phyloP scores from a whole-genome alignment of 2,888 invertebrate genomes.

The Eulithis testata region DNA sequence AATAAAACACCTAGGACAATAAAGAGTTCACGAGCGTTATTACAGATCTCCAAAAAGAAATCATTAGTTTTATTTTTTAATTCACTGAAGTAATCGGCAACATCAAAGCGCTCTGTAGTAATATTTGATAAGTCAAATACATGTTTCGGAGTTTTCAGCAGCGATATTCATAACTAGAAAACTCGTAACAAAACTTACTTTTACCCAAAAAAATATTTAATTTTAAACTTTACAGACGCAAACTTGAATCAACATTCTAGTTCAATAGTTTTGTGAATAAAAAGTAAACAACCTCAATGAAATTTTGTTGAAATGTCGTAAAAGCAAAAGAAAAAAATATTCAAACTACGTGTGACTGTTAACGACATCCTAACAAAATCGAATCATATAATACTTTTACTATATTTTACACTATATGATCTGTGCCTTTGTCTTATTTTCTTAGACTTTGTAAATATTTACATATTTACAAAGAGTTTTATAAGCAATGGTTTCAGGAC shows the following conservation, averaged over 20 bases:
- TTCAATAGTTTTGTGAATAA: neutral
- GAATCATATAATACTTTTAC: too few species aligned
- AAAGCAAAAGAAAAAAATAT: too few species aligned
- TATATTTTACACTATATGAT: too few species aligned
- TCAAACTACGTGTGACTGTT: too few species aligned
- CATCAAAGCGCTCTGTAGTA: too few species aligned
- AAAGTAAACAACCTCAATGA: constrained; percentile 13
- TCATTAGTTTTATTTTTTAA: constrained; percentile 23
- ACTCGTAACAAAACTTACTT: constrained; percentile 4
- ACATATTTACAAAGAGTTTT: constrained; percentile 15
- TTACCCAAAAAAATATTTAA: constrained; percentile 30
- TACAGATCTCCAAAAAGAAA: constrained; percentile 24
- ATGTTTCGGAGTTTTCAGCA: constrained; percentile 7
- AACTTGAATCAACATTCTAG: constrained; percentile 44
- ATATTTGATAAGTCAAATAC: constrained; percentile 6
- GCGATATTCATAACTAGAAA: constrained; percentile 11
- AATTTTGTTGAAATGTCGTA: constrained; percentile 38
- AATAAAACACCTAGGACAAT: neutral
- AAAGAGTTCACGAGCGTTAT: constrained; percentile 4
- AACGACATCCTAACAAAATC: too few species aligned
- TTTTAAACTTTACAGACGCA: constrained; percentile 48
- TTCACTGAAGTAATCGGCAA: too few species aligned
- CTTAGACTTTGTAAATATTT: too few species aligned
- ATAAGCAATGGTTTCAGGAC: constrained; percentile 47
- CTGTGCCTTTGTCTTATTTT: too few species aligned